These are phyloP conservation scores for Crenuchus spilurus DNA, from an alignment of 2,797 vertebrate species.

Conservation along the genomic window DNA sequence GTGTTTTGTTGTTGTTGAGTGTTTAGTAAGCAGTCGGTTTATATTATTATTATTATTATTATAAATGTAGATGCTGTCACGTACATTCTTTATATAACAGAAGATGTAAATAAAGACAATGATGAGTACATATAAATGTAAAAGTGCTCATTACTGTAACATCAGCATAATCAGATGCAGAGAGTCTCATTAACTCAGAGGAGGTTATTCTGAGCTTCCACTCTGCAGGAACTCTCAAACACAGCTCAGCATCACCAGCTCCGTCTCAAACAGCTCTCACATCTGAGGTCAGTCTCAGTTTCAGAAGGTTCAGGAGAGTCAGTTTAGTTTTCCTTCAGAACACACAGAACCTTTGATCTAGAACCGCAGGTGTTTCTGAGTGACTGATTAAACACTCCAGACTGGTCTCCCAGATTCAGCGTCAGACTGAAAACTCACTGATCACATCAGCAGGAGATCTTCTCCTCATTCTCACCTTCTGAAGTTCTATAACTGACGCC, in stretches of 20 bases:
- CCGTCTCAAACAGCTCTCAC: too few relatives aligned
- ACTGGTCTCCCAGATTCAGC: constrained; percentile 23
- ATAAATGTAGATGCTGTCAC: too few relatives aligned
- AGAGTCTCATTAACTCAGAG: background rate
- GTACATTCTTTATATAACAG: too few relatives aligned
- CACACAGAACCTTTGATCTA: background rate
- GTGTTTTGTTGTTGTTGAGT: too few relatives aligned
- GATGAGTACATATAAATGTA: too few relatives aligned
- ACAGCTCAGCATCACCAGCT: background rate
- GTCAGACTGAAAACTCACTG: constrained; percentile 23
- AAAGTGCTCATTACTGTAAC: background rate
- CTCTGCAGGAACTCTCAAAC: constrained; percentile 1
- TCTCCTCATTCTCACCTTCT: background rate
- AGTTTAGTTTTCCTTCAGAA: background rate
- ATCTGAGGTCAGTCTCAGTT: too few relatives aligned
- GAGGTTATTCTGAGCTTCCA: constrained; percentile 5
- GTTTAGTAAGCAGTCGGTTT: too few relatives aligned
- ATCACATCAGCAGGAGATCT: background rate
- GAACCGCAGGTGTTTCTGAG: constrained; percentile 5
- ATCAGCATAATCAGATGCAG: background rate
- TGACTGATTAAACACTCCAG: constrained; percentile 20
- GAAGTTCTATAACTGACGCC: constrained; percentile 6
- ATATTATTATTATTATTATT: too few relatives aligned
- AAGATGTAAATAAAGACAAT: too few relatives aligned
- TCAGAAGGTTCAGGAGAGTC: too few relatives aligned